Percentiles rank a stretch among this genome's conserved stretches.
Conservation (phyloP, 2,888 invertebrate genomes). For the Ophion ventricosus region DNA sequence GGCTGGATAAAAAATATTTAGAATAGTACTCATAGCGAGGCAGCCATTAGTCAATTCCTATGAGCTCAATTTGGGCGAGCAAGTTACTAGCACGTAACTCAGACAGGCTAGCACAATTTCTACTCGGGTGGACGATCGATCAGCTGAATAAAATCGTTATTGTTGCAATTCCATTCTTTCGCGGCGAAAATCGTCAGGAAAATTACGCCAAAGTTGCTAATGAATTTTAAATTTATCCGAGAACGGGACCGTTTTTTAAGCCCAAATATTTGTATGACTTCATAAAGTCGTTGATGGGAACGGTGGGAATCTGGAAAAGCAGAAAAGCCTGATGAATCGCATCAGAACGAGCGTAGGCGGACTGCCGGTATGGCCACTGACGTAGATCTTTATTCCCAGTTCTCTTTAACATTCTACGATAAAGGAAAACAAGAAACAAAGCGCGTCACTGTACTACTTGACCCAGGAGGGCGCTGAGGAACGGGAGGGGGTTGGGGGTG, state of each 20-base stretch:
- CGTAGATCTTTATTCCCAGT: conserved; percentile 18
- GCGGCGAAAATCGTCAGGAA: too few relatives aligned
- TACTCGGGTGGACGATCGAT: too few relatives aligned
- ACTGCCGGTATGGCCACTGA: conserved; percentile 10
- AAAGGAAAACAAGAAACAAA: conserved; percentile 40
- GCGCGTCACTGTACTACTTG: conserved; percentile 19
- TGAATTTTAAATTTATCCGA: background rate
- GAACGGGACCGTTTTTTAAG: background rate
- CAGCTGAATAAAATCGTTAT: too few relatives aligned
- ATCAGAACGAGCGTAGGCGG: background rate
- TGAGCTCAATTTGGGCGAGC: too few relatives aligned
- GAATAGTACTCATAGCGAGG: too few relatives aligned
- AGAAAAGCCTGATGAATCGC: background rate
- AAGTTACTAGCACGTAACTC: too few relatives aligned
- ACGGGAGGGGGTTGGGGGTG: conserved; percentile 9
- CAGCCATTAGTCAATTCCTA: too few relatives aligned
- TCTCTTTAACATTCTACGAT: conserved; percentile 30
- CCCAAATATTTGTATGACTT: background rate
- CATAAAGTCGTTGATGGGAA: background rate
- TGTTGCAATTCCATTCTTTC: too few relatives aligned
- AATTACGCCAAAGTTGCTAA: background rate
- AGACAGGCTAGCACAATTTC: too few relatives aligned
- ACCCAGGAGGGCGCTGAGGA: conserved; percentile 17
- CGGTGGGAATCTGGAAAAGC: background rate
- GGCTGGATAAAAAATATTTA: too few relatives aligned